A percentile compares a stretch with the other conserved stretches of the same genome.
Evolutionary conservation across 2,888 invertebrate species (phyloP).

Genomic region (Sarcophaga rosellei): DNA sequence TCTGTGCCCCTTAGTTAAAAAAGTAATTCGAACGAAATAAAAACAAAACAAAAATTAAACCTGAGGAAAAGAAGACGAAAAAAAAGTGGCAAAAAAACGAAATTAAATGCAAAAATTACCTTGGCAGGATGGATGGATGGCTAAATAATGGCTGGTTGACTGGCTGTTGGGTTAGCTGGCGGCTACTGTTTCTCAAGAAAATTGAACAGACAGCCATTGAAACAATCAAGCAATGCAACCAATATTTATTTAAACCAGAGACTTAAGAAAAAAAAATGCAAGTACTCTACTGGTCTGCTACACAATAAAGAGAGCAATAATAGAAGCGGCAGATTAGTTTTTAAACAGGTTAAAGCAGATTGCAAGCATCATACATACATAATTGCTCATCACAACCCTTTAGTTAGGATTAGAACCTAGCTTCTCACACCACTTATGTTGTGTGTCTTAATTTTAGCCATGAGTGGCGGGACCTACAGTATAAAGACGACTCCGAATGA

Average conservation of each 20-base stretch:
- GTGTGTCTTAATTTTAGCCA: too few relatives aligned
- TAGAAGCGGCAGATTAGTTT: too few relatives aligned
- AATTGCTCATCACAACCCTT: too few relatives aligned
- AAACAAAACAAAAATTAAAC: slow-evolving; percentile 13
- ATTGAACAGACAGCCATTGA: slow-evolving; percentile 50
- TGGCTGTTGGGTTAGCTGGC: slow-evolving; percentile 46
- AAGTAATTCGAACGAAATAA: slow-evolving; percentile 4
- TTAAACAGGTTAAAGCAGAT: too few relatives aligned
- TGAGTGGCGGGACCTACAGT: too few relatives aligned
- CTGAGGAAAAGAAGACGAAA: slow-evolving; percentile 3
- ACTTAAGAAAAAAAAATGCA: neutral
- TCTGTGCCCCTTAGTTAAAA: slow-evolving; percentile 31
- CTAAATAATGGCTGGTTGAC: slow-evolving; percentile 12
- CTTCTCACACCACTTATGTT: too few relatives aligned
- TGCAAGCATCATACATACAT: too few relatives aligned
- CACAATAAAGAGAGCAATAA: neutral
- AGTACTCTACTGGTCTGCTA: slow-evolving; percentile 27
- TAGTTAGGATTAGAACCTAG: too few relatives aligned
- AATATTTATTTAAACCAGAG: slow-evolving; percentile 39
- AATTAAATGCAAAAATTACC: slow-evolving; percentile 62
- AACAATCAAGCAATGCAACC: slow-evolving; percentile 49
- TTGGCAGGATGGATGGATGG: slow-evolving; percentile 18
- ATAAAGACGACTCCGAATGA: too few relatives aligned
- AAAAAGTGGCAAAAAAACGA: slow-evolving; percentile 16
- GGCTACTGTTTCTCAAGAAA: slow-evolving; percentile 56